A percentile compares a stretch with the other conserved stretches of the same genome.
Evolutionary conservation across 2,888 invertebrate genomes (phyloP).

Genomic region (Ariolimax columbianus): DNA sequence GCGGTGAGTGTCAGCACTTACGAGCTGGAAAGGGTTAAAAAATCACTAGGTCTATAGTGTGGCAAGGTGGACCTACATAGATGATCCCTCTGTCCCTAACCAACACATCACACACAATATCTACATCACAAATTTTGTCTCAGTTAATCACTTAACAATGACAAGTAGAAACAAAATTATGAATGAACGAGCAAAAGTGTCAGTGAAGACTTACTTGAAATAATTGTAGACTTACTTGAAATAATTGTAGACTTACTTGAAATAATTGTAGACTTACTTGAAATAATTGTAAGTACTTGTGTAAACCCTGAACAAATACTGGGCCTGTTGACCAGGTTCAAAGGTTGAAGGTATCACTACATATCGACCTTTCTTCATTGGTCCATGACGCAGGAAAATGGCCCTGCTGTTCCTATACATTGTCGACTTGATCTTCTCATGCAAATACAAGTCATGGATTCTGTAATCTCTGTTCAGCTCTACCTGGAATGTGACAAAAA

Average conservation of each 20-base stretch:
- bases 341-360: slow-evolving; percentile 82
- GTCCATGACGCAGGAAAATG: slow-evolving; percentile 78
- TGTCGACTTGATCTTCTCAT: slow-evolving; percentile 77
- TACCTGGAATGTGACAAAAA: slow-evolving; percentile 65
- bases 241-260: slow-evolving; percentile 70
- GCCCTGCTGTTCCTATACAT: slow-evolving; percentile 79
- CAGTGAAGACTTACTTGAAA: slow-evolving; percentile 67
- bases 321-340: slow-evolving; percentile 80
- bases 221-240: slow-evolving; percentile 70
- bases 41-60: no score
- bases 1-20: no score
- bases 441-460: slow-evolving; percentile 77
- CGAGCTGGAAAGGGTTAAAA: no score
- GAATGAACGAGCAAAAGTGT: background rate
- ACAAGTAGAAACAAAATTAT: background rate
- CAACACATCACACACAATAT: no score
- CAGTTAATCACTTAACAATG: background rate
- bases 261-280: slow-evolving; percentile 69
- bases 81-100: no score
- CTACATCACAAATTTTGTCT: no score
- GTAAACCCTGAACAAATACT: slow-evolving; percentile 81
- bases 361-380: slow-evolving; percentile 80
- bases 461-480: slow-evolving; percentile 79
- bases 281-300: slow-evolving; percentile 69
- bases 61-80: no score